phyloP scores from a whole-genome alignment of 2,888 invertebrate genomes.

The Griposia aprilina region DNA sequence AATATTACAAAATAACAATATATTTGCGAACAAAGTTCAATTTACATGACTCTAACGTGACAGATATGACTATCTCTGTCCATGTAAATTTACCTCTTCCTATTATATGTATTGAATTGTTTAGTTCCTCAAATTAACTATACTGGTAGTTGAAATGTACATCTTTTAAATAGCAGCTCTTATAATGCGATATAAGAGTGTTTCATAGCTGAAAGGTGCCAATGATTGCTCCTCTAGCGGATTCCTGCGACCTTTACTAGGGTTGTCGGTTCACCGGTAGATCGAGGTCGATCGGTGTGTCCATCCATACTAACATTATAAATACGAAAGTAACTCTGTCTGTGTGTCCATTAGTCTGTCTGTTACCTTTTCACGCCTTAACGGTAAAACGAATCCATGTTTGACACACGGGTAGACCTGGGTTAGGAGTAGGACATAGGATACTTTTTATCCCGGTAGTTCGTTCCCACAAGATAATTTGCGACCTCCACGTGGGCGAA shows the following conservation, averaged over 20 bases:
- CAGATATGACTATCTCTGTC: conserved; percentile 23
- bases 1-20: conserved; percentile 35
- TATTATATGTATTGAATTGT: neutral
- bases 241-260: neutral
- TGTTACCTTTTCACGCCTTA: neutral
- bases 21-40: conserved; percentile 64
- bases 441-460: no score
- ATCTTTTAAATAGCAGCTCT: no score
- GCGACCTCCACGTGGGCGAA: no score
- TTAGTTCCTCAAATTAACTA: neutral
- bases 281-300: neutral
- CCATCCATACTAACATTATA: neutral
- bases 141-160: neutral
- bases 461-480: no score
- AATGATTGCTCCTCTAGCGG: no score
- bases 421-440: neutral
- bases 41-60: conserved; percentile 49
- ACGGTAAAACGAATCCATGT: no score
- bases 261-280: neutral
- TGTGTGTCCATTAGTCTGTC: neutral
- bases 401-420: neutral
- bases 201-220: no score
- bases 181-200: no score
- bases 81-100: neutral
- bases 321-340: no score